Conservation (phyloP, 2,113 vertebrate species). For the Trinectes maculatus region DNA sequence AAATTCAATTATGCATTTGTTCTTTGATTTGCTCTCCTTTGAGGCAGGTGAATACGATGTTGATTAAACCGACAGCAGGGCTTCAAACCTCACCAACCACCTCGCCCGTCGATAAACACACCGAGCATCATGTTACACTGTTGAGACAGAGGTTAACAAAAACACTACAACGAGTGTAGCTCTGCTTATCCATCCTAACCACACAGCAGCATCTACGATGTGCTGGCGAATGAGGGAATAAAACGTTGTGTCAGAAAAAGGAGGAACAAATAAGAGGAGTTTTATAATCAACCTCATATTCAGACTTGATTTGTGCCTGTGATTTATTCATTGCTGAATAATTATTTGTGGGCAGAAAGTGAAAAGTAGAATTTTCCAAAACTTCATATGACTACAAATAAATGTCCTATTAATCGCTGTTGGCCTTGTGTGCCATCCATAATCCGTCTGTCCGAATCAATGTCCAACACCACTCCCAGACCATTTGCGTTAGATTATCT, state of each 20-base stretch:
- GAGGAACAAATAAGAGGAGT: not conserved
- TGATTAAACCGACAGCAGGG: conserved; percentile 56
- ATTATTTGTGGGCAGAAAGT: not conserved
- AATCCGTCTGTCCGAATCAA: conserved; percentile 35
- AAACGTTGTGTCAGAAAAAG: not conserved
- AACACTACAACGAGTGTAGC: not conserved
- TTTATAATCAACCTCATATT: not conserved
- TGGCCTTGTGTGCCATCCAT: conserved; percentile 19
- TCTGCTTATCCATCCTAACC: not conserved
- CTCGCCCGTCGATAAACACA: conserved; percentile 32
- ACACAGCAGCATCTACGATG: not conserved
- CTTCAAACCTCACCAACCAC: conserved; percentile 47
- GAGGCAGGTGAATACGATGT: conserved; percentile 56
- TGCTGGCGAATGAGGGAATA: not conserved
- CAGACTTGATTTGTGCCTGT: not conserved
- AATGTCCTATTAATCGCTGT: not conserved
- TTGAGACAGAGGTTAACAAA: conserved; percentile 3
- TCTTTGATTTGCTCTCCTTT: conserved; percentile 73
- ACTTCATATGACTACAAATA: not conserved
- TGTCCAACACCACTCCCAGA: conserved; percentile 14
- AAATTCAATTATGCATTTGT: conserved; percentile 73
- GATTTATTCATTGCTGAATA: not conserved
- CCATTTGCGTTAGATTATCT: conserved; percentile 36
- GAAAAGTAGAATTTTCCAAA: conserved; percentile 1
- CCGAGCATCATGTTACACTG: conserved; percentile 13